Conservation (phyloP, 1,140 invertebrate genomes). For the Plutomurus gul region DNA sequence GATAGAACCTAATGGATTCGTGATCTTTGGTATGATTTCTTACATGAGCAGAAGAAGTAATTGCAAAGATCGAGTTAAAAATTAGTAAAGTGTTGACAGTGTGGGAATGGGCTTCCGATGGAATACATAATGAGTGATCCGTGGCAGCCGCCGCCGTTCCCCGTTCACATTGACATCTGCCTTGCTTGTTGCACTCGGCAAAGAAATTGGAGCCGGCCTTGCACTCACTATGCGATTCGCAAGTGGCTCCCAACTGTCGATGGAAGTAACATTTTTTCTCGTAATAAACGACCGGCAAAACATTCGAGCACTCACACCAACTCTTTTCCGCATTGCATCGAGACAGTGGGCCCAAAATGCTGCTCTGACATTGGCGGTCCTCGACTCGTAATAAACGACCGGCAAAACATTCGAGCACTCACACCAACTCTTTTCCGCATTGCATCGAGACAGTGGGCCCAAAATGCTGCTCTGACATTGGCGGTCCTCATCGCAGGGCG, state of each 20-base stretch:
- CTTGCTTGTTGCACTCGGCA: slow-evolving; percentile 36
- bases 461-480: slow-evolving; percentile 43
- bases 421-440: slow-evolving; percentile 33
- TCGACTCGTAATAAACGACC: slow-evolving; percentile 46
- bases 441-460: slow-evolving; percentile 41
- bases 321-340: slow-evolving; percentile 31
- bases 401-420: slow-evolving; percentile 45
- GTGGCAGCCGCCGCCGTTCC: neutral
- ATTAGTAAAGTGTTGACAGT: neutral
- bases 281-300: slow-evolving; percentile 44
- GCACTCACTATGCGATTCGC: slow-evolving; percentile 41
- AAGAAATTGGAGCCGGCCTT: slow-evolving; percentile 33
- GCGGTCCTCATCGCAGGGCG: slow-evolving; percentile 48
- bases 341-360: slow-evolving; percentile 36
- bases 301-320: slow-evolving; percentile 45
- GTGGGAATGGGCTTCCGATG: neutral
- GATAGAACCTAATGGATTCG: too few relatives aligned
- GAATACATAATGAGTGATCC: neutral
- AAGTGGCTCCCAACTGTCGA: slow-evolving; percentile 40
- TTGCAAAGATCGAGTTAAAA: neutral
- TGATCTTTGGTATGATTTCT: too few relatives aligned
- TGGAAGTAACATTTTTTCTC: slow-evolving; percentile 47
- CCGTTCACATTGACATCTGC: slow-evolving; percentile 41
- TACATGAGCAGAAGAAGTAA: too few relatives aligned
- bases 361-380: slow-evolving; percentile 44